Evolutionary conservation across 1,140 invertebrate species (phyloP).

Genomic region (Drosophila watanabei): DNA sequence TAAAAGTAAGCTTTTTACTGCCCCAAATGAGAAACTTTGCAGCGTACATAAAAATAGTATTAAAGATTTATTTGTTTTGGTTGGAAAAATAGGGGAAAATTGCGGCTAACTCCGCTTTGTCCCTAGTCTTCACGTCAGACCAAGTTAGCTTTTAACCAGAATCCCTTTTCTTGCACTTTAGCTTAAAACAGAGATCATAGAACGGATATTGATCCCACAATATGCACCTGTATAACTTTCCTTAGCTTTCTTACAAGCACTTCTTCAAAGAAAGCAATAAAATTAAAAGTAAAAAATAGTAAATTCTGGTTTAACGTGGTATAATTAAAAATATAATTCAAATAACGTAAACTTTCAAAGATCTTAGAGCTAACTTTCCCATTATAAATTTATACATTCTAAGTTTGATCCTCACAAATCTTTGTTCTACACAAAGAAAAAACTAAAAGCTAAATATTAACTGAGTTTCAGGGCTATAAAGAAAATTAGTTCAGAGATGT

Average conservation of each 20-base stretch:
- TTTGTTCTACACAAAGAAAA: background rate
- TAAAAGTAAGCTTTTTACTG: constrained; percentile 15
- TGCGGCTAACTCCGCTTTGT: background rate
- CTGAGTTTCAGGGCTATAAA: background rate
- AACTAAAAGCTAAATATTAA: background rate
- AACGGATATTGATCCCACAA: background rate
- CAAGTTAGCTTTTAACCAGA: too few relatives aligned
- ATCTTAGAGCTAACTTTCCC: background rate
- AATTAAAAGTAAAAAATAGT: constrained; percentile 13
- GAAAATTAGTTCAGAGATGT: background rate
- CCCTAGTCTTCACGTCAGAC: too few relatives aligned
- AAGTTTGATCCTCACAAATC: background rate
- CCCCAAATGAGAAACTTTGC: background rate
- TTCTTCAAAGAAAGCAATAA: background rate
- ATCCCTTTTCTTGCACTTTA: background rate
- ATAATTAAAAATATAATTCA: background rate
- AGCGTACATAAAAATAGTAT: background rate
- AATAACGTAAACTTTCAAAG: background rate
- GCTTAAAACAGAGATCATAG: background rate
- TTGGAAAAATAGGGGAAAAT: background rate
- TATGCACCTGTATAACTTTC: background rate
- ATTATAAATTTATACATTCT: background rate
- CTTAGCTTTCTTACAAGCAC: background rate
- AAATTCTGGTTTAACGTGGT: background rate
- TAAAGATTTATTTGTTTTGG: constrained; percentile 13